A percentile compares a stretch with the other conserved stretches of the same genome.
These are phyloP conservation scores for Ammodytes marinus DNA, from an alignment of 2,113 vertebrate genomes.

Conservation along the genomic window DNA sequence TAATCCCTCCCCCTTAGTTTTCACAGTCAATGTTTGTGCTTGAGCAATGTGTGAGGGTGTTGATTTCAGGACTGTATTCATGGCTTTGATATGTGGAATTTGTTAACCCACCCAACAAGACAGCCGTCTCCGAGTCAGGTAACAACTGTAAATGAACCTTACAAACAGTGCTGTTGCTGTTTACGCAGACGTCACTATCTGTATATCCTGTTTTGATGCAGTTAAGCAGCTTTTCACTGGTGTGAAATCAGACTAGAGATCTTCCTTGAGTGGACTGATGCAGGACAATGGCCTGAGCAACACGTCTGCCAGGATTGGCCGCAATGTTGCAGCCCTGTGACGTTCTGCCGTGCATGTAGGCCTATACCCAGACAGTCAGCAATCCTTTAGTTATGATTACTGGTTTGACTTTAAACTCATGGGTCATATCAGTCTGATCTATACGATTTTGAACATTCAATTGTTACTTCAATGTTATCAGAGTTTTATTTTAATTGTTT, in stretches of 20 bases:
- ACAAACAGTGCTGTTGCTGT: constrained; percentile 28
- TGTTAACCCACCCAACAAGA: constrained; percentile 34
- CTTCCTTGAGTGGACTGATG: not conserved
- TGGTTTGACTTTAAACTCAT: too few species aligned
- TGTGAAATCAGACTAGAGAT: constrained; percentile 43
- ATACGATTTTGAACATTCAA: too few species aligned
- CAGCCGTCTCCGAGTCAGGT: constrained; percentile 46
- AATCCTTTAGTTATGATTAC: too few species aligned
- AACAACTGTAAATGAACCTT: constrained; percentile 39
- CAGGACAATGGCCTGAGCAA: not conserved
- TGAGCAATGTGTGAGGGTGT: not conserved
- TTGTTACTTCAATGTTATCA: too few species aligned
- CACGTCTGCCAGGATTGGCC: not conserved
- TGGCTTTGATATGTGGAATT: constrained; percentile 18
- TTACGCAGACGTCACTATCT: constrained; percentile 58
- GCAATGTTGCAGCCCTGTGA: too few species aligned
- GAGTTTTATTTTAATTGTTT: too few species aligned
- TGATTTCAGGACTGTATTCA: constrained; percentile 41
- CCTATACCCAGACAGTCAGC: too few species aligned
- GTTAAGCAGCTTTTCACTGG: constrained; percentile 47
- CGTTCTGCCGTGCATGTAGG: too few species aligned
- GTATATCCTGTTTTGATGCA: constrained; percentile 60
- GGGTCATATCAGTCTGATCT: too few species aligned
- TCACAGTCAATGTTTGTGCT: not conserved
- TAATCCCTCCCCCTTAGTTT: not conserved